Base-by-base conservation (phyloP, 2,888 invertebrate genomes). In the Agrochola macilenta region DNA sequence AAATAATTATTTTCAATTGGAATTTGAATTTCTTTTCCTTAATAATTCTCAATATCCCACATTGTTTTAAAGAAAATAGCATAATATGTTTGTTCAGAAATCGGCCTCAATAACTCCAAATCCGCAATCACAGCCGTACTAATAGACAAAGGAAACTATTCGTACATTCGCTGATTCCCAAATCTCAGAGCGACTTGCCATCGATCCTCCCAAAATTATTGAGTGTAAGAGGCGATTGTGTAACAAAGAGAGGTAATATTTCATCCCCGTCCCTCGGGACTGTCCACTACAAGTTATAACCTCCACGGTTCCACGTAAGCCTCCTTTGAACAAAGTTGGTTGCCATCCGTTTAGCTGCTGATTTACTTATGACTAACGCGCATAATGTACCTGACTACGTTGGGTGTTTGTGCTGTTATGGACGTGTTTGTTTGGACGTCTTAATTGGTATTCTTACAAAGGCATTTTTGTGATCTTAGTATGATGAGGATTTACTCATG, bases 191-290 rank as follows among this genome's bases (percentile, higher is more conserved):
- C 71, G 54, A 77, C 81, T 81, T 74, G 75, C 69, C 83, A 88
- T 87, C 81, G 87, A 83, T 87, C 79, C 69, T 76, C 49, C 76
- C 54, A 74, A 80, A 88, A 86, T 85, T 83, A 88, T 87, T 79
- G 81, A 79, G 63, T 84, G 83, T 76, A 85, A 74, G 85, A 81
- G 76, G 87, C 79, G 87, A 88, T 87, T 83, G 83, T 86, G 86
- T 88, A 81, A 88, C 83, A 88, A 88, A 87, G 86, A 87, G 85
- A 76, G 74, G 75, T 78, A 70, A 87, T 87, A 87, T 83, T 75
- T 88, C 88, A 88, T 79, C 69, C 71, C 71, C 68, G 74, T 86
- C 87, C 86, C 83, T n/a, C 26, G 80, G 71, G 77, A n/a, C 58
- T 70, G 86, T 71, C 84, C 84, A 85, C 63, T 72, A 69, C 60